phyloP scores from a whole-genome alignment of 2,113 vertebrate genomes.

The Lathamus discolor region DNA sequence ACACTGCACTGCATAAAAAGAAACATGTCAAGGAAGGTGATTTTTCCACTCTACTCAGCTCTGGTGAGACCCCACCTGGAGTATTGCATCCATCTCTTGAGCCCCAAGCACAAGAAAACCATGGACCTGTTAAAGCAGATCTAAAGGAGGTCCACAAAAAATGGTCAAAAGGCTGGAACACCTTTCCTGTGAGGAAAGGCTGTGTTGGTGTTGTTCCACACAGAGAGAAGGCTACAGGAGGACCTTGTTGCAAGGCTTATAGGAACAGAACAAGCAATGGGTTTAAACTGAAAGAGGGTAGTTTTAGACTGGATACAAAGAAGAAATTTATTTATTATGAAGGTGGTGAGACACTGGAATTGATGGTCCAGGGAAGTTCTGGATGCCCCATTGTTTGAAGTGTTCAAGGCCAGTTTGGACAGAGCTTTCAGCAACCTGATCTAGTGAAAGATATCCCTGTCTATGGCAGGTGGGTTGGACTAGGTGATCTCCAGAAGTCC shows the following conservation, averaged over 20 bases:
- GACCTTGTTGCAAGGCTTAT: background rate
- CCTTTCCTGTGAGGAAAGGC: background rate
- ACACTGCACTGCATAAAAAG: background rate
- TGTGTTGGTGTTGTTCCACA: background rate
- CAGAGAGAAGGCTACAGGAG: background rate
- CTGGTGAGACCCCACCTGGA: background rate
- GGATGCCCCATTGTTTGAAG: background rate
- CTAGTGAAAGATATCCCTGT: background rate
- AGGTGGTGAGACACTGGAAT: background rate
- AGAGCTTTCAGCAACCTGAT: background rate
- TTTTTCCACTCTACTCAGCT: background rate
- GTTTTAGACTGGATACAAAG: background rate
- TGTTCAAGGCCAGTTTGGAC: background rate
- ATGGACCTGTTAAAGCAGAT: background rate
- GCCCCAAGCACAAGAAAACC: background rate
- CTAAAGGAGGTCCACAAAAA: background rate
- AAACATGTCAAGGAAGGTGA: background rate
- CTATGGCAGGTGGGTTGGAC: background rate
- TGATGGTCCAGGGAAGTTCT: background rate
- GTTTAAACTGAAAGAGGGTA: background rate
- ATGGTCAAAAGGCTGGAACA: background rate
- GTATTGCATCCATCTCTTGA: background rate
- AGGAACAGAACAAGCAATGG: background rate
- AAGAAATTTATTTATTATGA: background rate
- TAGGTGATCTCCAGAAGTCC: background rate